Evolutionary conservation across 1,140 invertebrate genomes (phyloP).

Genomic region (Drosophila bocki): DNA sequence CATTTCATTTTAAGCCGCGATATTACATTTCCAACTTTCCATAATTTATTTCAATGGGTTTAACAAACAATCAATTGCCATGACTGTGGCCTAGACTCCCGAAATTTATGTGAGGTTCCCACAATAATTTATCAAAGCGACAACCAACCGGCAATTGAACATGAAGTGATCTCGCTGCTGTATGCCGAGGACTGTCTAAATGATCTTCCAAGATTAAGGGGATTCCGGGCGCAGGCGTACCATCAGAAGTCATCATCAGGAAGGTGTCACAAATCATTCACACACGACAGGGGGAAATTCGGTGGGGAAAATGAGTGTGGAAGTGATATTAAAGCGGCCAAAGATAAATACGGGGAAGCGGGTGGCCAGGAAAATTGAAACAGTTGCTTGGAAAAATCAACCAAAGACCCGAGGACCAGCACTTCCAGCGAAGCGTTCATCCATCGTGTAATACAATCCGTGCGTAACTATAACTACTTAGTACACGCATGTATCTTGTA

Average conservation of each 20-base stretch:
- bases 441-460: constrained; percentile 75
- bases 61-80: constrained; percentile 3
- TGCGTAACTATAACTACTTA: constrained; percentile 80
- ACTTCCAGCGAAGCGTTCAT: constrained; percentile 59
- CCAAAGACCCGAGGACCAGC: neutral
- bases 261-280: constrained; percentile 81
- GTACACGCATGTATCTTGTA: constrained; percentile 48
- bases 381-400: constrained; percentile 78
- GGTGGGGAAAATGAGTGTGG: constrained; percentile 40
- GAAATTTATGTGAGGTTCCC: constrained; percentile 56
- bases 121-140: constrained; percentile 71
- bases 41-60: neutral
- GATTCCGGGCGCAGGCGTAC: constrained; percentile 51
- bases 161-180: neutral
- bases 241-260: constrained; percentile 48
- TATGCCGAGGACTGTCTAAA: constrained; percentile 4
- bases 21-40: neutral
- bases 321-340: constrained; percentile 69
- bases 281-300: constrained; percentile 27
- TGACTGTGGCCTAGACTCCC: neutral
- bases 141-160: constrained; percentile 34
- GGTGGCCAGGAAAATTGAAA: constrained; percentile 57
- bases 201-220: constrained; percentile 28
- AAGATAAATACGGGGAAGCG: constrained; percentile 67
- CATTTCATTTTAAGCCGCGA: neutral